Evolutionary conservation across 37 sponge, comb jelly and placozoan genomes (phyloP).

Genomic region (Cladorhizidae sp.): DNA sequence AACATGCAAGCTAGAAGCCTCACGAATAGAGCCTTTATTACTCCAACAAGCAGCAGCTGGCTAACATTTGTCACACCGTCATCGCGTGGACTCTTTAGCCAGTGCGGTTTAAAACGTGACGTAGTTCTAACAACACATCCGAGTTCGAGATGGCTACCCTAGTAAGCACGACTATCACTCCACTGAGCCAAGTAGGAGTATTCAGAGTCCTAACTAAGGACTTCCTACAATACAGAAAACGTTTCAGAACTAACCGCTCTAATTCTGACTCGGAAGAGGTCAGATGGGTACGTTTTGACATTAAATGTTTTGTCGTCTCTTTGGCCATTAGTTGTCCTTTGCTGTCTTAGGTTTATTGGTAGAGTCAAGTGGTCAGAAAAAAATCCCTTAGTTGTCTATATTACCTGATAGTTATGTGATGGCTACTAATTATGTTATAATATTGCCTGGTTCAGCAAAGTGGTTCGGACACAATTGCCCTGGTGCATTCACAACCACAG

Average conservation of each 20-base stretch:
- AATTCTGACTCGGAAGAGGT: constrained; percentile 50
- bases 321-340: not conserved
- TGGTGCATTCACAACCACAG: constrained; percentile 38
- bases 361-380: no score
- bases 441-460: not conserved
- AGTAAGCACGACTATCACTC: not conserved
- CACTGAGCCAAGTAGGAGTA: constrained; percentile 10
- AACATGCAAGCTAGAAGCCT: not conserved
- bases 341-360: not conserved
- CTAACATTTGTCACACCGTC: not conserved
- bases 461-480: constrained; percentile 53
- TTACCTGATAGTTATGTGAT: not conserved
- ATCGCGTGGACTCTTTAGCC: not conserved
- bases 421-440: no score
- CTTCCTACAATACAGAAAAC: constrained; percentile 23
- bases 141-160: not conserved
- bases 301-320: not conserved
- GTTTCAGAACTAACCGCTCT: not conserved
- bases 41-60: not conserved
- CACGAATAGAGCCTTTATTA: not conserved
- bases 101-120: no score
- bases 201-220: constrained; percentile 24
- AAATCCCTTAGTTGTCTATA: no score
- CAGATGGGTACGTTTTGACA: constrained; percentile 51
- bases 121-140: no score